Conservation (phyloP, 2,888 invertebrate genomes). For the Ctena decussata region DNA sequence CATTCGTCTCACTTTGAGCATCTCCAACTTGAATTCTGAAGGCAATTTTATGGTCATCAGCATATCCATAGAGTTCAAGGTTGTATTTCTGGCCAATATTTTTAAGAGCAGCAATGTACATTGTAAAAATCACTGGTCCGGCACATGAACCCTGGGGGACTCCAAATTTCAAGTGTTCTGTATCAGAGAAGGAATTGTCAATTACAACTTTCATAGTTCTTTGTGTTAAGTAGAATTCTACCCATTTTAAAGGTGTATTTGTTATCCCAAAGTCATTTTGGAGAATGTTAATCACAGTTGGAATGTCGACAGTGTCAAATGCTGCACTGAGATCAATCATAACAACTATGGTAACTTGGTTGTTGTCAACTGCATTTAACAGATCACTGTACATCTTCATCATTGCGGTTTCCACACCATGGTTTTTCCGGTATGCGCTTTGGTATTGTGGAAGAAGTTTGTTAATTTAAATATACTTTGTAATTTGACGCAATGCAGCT, state of each 20-base stretch:
- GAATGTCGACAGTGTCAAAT: conserved; percentile 31
- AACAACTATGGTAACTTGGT: conserved; percentile 25
- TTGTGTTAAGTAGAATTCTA: not conserved
- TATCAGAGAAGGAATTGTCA: no score
- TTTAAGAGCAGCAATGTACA: no score
- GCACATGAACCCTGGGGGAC: no score
- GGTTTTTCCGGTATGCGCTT: conserved; percentile 22
- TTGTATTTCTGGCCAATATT: no score
- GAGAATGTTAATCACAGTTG: not conserved
- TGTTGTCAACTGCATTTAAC: conserved; percentile 3
- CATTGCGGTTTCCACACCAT: conserved; percentile 21
- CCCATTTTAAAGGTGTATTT: conserved; percentile 6
- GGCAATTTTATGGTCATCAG: no score
- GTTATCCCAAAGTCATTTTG: not conserved
- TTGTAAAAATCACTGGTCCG: no score
- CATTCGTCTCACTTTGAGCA: no score
- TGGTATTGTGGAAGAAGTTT: conserved; percentile 12
- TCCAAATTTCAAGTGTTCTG: no score
- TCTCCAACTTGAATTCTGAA: no score
- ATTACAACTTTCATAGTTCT: not conserved
- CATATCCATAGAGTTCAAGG: no score
- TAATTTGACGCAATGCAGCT: conserved; percentile 15
- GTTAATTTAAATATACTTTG: conserved; percentile 3
- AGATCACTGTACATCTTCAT: conserved; percentile 26
- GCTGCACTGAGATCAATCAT: conserved; percentile 29